Evolutionary conservation across 2,797 vertebrate genomes (phyloP).

Genomic region (Enteromius argenteus): DNA sequence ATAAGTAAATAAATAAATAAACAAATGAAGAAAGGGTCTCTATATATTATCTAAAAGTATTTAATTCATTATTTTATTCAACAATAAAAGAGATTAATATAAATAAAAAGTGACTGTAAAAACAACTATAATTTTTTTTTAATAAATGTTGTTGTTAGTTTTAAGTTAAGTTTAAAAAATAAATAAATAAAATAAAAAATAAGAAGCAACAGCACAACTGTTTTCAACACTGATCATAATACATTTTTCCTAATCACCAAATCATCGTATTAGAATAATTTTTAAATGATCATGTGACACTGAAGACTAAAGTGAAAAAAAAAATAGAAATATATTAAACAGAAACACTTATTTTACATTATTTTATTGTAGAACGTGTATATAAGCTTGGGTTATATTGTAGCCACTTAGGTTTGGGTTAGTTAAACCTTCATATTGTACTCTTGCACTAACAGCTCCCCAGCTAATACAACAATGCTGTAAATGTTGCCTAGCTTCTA

Average conservation of each 20-base stretch:
- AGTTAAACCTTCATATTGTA: neutral
- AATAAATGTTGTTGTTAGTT: neutral
- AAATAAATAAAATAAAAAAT: too few species aligned
- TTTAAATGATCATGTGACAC: neutral
- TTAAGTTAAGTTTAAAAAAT: too few species aligned
- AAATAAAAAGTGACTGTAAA: neutral
- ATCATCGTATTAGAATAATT: neutral
- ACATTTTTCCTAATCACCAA: neutral
- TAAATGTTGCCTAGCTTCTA: slow-evolving; percentile 16
- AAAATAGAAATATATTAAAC: neutral
- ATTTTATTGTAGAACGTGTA: neutral
- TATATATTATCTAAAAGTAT: neutral
- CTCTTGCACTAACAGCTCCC: neutral
- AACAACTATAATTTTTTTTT: neutral
- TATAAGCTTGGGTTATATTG: neutral
- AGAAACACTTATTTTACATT: neutral
- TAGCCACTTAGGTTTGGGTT: neutral
- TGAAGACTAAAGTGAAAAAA: neutral
- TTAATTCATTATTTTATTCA: neutral
- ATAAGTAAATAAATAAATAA: neutral
- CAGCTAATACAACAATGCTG: neutral
- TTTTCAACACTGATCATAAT: neutral
- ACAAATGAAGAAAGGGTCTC: neutral
- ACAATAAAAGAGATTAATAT: neutral
- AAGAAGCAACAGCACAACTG: neutral